phyloP scores from a whole-genome alignment of 2,113 vertebrate species.

The Lota lota region DNA sequence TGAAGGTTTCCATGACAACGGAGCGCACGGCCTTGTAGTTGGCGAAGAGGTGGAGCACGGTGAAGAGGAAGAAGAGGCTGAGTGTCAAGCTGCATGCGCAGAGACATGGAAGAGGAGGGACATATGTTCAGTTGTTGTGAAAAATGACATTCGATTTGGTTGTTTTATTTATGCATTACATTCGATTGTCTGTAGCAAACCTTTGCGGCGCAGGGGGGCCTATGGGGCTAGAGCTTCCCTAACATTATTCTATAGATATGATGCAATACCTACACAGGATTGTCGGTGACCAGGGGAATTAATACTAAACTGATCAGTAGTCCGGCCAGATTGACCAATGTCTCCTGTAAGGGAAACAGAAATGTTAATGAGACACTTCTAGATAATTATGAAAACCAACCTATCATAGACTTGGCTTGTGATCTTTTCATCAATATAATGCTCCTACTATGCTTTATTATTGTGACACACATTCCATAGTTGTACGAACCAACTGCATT shows the following conservation, averaged over 20 bases:
- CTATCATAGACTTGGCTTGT: too few species aligned
- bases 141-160: too few species aligned
- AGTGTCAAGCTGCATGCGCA: conserved; percentile 75
- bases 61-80: conserved; percentile 81
- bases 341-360: conserved; percentile 73
- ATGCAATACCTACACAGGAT: conserved; percentile 68
- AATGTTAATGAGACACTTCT: not conserved
- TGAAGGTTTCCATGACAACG: conserved; percentile 89
- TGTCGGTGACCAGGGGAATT: conserved; percentile 78
- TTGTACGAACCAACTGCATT: too few species aligned
- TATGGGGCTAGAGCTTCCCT: too few species aligned
- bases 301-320: conserved; percentile 81
- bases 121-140: not conserved
- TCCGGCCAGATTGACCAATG: conserved; percentile 84
- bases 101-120: not conserved
- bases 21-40: conserved; percentile 86
- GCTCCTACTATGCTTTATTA: too few species aligned
- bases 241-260: not conserved
- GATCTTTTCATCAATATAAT: too few species aligned
- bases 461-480: too few species aligned
- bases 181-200: too few species aligned
- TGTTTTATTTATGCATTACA: not conserved
- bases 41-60: conserved; percentile 82
- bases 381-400: too few species aligned
- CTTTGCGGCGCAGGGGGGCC: too few species aligned